Evolutionary conservation across 2,888 invertebrate genomes (phyloP).

Genomic region (Rhyacophila evoluta): DNA sequence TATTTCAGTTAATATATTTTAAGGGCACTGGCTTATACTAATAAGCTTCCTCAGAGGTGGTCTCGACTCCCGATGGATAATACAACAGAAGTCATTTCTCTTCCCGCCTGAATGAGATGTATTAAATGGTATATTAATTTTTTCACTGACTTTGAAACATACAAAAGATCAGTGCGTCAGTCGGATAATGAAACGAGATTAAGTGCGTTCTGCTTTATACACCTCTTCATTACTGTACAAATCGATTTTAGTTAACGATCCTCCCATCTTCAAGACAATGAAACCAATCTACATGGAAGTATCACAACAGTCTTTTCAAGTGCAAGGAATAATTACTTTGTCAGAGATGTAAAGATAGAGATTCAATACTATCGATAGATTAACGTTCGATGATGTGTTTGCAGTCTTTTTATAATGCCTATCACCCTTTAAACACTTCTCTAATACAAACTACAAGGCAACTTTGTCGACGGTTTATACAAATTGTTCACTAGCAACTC

Average conservation of each 20-base stretch:
- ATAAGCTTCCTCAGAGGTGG: conserved; percentile 45
- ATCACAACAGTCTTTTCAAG: not conserved
- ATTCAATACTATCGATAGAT: not conserved
- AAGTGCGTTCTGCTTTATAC: not conserved
- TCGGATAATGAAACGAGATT: conserved; percentile 22
- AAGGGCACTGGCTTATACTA: conserved; percentile 20
- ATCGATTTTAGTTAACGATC: conserved; percentile 20
- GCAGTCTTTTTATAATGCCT: not conserved
- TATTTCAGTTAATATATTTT: not conserved
- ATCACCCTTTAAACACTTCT: not conserved
- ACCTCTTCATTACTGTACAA: conserved; percentile 24
- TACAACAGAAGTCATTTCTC: conserved; percentile 49
- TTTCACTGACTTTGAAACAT: conserved; percentile 1
- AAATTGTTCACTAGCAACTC: no score
- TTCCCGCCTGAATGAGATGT: conserved; percentile 38
- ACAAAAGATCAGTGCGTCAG: conserved; percentile 1
- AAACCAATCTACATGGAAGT: conserved; percentile 7
- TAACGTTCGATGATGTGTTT: not conserved
- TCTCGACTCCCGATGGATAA: conserved; percentile 35
- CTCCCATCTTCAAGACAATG: not conserved
- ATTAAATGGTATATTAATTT: conserved; percentile 35
- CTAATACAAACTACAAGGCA: no score
- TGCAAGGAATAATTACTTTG: conserved; percentile 19
- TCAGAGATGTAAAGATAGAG: not conserved
- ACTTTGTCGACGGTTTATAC: no score